Conservation (phyloP, 2,888 invertebrate genomes). For the Oscheius sp. region DNA sequence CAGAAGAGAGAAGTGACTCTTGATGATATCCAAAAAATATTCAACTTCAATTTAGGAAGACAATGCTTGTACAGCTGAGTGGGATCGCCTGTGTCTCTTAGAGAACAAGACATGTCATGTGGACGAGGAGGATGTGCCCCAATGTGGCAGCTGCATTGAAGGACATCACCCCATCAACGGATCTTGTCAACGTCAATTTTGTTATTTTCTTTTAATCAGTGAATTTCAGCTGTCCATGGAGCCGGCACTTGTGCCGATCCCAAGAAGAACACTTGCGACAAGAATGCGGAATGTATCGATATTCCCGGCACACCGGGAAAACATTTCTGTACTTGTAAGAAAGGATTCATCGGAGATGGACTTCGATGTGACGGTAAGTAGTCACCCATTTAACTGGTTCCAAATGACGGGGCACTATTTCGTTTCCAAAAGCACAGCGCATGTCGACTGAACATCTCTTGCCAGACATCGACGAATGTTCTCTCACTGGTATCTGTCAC, state of each 20-base stretch:
- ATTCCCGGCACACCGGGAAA: constrained; percentile 57
- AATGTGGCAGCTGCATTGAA: constrained; percentile 67
- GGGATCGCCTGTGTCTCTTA: constrained; percentile 62
- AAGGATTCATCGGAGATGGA: constrained; percentile 85
- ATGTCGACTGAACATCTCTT: background rate
- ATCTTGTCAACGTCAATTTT: constrained; percentile 61
- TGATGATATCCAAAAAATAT: background rate
- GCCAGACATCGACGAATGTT: constrained; percentile 70
- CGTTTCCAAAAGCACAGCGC: background rate
- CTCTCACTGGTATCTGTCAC: constrained; percentile 63
- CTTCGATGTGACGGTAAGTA: constrained; percentile 69
- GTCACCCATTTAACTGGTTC: background rate
- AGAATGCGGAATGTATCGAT: constrained; percentile 70
- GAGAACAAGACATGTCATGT: constrained; percentile 70
- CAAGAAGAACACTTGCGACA: constrained; percentile 64
- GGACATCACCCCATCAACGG: constrained; percentile 69
- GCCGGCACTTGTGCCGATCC: constrained; percentile 62
- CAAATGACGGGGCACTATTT: background rate
- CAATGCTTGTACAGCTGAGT: constrained; percentile 60
- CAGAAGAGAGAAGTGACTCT: constrained; percentile 21
- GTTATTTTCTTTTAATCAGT: too few relatives aligned
- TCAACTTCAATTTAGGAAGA: constrained; percentile 16
- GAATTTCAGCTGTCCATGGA: constrained; percentile 57
- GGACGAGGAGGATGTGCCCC: constrained; percentile 69
- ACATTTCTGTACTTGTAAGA: constrained; percentile 82